phyloP scores from a whole-genome alignment of 2,797 vertebrate species.

The Acanthopagrus latus region DNA sequence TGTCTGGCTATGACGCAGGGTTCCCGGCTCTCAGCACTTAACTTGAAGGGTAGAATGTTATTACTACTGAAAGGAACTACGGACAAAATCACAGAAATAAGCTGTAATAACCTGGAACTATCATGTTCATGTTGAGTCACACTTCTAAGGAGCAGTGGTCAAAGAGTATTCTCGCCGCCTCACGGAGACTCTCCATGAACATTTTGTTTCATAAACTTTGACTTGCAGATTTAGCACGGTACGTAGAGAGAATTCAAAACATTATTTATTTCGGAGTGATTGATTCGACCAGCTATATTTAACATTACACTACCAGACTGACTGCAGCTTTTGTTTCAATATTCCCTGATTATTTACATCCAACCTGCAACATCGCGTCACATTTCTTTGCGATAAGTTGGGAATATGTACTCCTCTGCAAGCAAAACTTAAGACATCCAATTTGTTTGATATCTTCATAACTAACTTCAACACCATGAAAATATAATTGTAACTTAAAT shows the following conservation, averaged over 20 bases:
- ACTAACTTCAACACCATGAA: neutral
- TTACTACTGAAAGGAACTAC: neutral
- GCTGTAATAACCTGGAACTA: neutral
- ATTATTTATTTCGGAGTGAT: neutral
- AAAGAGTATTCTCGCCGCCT: neutral
- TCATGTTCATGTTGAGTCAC: neutral
- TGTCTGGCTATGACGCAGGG: neutral
- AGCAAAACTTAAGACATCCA: neutral
- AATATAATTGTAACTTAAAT: neutral
- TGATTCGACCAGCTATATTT: neutral
- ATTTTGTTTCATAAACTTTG: neutral
- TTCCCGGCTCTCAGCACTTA: neutral
- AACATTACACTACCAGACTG: neutral
- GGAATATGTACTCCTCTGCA: neutral
- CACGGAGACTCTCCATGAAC: neutral
- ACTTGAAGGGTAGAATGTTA: neutral
- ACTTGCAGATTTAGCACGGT: neutral
- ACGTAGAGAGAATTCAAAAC: neutral
- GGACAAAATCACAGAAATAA: constrained; percentile 1
- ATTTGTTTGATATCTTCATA: neutral
- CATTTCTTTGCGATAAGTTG: neutral
- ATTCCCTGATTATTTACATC: neutral
- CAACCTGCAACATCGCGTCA: neutral
- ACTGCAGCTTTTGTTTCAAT: neutral
- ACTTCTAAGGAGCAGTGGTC: neutral